Base-by-base conservation (phyloP, 1,140 invertebrate species). In the Cephus cinctus region DNA sequence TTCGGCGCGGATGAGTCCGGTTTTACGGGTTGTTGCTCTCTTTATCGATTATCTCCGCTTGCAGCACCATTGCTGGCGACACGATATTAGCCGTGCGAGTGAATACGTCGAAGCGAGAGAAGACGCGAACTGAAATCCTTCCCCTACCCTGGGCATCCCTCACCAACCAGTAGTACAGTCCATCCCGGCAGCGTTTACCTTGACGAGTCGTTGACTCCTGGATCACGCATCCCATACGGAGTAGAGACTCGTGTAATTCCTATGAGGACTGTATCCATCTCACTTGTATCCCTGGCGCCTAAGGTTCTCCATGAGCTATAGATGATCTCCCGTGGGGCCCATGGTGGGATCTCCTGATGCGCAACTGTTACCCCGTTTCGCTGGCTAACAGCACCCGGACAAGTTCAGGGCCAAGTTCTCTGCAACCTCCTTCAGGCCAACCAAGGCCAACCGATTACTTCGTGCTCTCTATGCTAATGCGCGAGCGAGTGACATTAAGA, bases 11-110 rank as follows among this genome's bases (percentile, higher is more conserved):
- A 56, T 48, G 32, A 55, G 63, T 63, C 70, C 63, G 69, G 61
- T 73, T 73, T 67, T 59, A 59, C 57, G 55, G 43, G 61, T 65
- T 57, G 46, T 35, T 46, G 49, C 43, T 61, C 52, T 50, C 52
- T 59, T 66, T 63, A 63, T 60, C 52, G 50, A 62, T 64, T 63
- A 56, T 54, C 41, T 54, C 46, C 45, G 55, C 52, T 55, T 58
- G 47, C 50, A 50, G 44, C 9, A n/a, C n/a, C n/a, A n/a, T n/a
- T n/a, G n/a, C n/a, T n/a, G 22, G 41, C 41, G 31, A 52, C 40
- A 47, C 42, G 53, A 54, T 59, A 58, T 46, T 35, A 14, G 36
- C 19, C 36, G 5, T 16, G 21, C 40, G 31, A 42, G 50, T 25
- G 48, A 46, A 55, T 39, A 43, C 35, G 23, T n/a, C n/a, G n/a